phyloP scores from a whole-genome alignment of 2,113 vertebrate species.

The Plecotus auritus region DNA sequence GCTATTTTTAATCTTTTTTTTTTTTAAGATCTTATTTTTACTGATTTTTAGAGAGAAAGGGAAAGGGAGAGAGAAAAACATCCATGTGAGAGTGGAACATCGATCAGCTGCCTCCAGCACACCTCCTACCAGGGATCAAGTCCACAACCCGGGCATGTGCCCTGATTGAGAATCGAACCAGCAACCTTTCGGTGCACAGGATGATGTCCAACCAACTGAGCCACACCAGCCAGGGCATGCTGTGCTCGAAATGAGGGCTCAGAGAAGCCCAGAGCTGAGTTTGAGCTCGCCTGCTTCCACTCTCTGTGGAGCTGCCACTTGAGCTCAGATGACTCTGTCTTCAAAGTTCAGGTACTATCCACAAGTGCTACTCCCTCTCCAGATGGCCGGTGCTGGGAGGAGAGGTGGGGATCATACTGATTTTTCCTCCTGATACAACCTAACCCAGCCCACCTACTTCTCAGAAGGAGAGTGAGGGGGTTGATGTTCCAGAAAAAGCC shows the following conservation, averaged over 20 bases:
- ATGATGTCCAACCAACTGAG: no score
- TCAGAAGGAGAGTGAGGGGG: not conserved
- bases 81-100: no score
- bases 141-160: no score
- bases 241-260: not conserved
- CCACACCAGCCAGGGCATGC: no score
- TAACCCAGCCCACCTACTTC: not conserved
- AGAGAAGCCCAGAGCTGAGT: not conserved
- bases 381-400: not conserved
- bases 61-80: no score
- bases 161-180: no score
- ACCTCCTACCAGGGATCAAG: no score
- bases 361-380: not conserved
- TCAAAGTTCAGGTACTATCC: not conserved
- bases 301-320: not conserved
- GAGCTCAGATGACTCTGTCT: not conserved
- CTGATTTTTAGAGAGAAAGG: no score
- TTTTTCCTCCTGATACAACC: not conserved
- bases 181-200: no score
- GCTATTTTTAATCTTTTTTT: not conserved
- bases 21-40: no score
- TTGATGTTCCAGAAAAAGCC: not conserved
- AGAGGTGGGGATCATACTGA: not conserved
- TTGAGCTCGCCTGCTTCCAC: not conserved
- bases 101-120: no score